Evolutionary conservation across 1,140 invertebrate species (phyloP).

Genomic region (Rhopalosiphum padi): DNA sequence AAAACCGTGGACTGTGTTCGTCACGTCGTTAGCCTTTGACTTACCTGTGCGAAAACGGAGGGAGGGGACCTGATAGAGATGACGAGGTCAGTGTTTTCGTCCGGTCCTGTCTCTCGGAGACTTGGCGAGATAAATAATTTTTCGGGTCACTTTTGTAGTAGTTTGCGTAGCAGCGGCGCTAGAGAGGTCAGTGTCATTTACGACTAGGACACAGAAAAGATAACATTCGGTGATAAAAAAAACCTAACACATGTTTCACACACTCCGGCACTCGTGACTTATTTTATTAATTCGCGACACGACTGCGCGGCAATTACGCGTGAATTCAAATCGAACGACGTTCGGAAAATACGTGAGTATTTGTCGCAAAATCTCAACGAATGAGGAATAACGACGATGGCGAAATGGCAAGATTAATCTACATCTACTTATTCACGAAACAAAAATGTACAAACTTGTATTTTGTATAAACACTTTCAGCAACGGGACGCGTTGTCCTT

Average conservation of each 20-base stretch:
- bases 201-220: background rate
- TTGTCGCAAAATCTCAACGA: too few species aligned
- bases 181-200: constrained; percentile 12
- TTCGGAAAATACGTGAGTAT: background rate
- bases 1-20: background rate
- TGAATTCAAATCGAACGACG: background rate
- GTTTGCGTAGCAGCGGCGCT: background rate
- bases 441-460: too few species aligned
- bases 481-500: too few species aligned
- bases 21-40: background rate
- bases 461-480: too few species aligned
- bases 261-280: background rate
- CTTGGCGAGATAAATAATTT: background rate
- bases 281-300: background rate
- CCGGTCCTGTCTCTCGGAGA: too few species aligned
- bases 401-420: too few species aligned
- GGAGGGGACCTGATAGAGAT: background rate
- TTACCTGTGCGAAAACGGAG: background rate
- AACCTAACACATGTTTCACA: background rate
- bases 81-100: background rate
- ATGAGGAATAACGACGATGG: too few species aligned
- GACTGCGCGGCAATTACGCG: background rate
- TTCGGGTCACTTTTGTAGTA: background rate
- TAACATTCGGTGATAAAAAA: background rate
- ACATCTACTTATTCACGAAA: too few species aligned